Evolutionary conservation across 2,888 invertebrate genomes (phyloP), one percentile per base, ranked within the genome.

Genomic region (Rotaria sp.): DNA sequence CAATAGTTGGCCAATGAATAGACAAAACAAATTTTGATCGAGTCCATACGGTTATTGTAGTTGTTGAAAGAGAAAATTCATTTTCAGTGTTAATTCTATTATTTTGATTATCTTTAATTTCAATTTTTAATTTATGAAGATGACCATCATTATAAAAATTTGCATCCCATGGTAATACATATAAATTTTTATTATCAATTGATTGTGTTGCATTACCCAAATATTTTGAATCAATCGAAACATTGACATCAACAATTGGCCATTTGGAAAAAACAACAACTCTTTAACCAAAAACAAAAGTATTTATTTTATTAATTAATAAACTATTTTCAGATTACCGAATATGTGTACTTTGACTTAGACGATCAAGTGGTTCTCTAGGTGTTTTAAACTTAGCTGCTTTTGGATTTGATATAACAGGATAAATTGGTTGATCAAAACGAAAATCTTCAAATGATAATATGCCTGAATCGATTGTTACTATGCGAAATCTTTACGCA

Each of bases 321-420:
- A 50, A 18, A 50, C 15, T 3, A 75, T 15, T 88, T 84, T 52
- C 35, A 7, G 21, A 35, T 89, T 91, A 94, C 94, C 94, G 93
- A 88, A 96, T 94, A 91, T 95, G 94, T 85, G 94, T 94, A 1
- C 96, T 96, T 86, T 93, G 92, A 87, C 91, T 89, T 85, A 95
- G 93, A 88, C 93, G 92, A 87, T 93, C 91, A 84, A 94, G 89
- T 67, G 95, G 94, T 91, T 96, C 96, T 89, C 94, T 93, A 7
- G 93, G 92, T 24, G 86, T 94, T 84, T 92, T 90, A 90, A 94
- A 95, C 88, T 93, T 92, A 50, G 95, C 94, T 91, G 95, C 93
- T 92, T 96, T 96, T n/a, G 96, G 96, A 92, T 96, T 96, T 84
- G 96, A 96, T 35, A 96, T 93, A 88, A 96, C 91, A 80, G 94